Percentiles rank a stretch among this genome's conserved stretches.
Evolutionary conservation across 1,140 invertebrate species (phyloP).

Genomic region (Venustaconcha ellipsiformis): DNA sequence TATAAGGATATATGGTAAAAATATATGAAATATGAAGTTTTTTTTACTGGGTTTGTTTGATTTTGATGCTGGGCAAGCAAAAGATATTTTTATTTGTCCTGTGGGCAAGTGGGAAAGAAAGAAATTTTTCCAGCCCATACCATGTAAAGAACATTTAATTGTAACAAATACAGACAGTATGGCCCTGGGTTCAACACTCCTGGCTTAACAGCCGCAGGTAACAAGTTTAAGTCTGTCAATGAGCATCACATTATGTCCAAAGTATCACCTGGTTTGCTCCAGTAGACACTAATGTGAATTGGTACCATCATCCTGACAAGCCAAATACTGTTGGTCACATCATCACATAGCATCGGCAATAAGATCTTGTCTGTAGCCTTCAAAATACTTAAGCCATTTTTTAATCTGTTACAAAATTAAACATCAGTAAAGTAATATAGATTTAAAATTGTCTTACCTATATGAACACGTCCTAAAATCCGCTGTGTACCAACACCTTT

Average conservation of each 20-base stretch:
- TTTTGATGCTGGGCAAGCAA: too few species aligned
- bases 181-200: too few species aligned
- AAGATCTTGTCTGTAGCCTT: not conserved
- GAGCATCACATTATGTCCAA: not conserved
- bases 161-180: too few species aligned
- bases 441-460: conserved; percentile 74
- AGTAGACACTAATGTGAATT: not conserved
- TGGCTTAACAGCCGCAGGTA: too few species aligned
- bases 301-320: not conserved
- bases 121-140: too few species aligned
- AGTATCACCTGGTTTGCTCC: not conserved
- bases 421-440: not conserved
- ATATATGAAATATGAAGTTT: too few species aligned
- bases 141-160: too few species aligned
- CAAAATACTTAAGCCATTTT: not conserved
- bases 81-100: too few species aligned
- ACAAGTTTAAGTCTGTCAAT: too few species aligned
- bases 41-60: too few species aligned
- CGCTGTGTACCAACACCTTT: conserved; percentile 92
- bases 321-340: not conserved
- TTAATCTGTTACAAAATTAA: not conserved
- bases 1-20: too few species aligned
- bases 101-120: too few species aligned
- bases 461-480: conserved; percentile 96
- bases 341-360: not conserved